These are phyloP conservation scores for Spheniscus mendiculus DNA, from an alignment of 2,113 vertebrate species.

Conservation along the genomic window DNA sequence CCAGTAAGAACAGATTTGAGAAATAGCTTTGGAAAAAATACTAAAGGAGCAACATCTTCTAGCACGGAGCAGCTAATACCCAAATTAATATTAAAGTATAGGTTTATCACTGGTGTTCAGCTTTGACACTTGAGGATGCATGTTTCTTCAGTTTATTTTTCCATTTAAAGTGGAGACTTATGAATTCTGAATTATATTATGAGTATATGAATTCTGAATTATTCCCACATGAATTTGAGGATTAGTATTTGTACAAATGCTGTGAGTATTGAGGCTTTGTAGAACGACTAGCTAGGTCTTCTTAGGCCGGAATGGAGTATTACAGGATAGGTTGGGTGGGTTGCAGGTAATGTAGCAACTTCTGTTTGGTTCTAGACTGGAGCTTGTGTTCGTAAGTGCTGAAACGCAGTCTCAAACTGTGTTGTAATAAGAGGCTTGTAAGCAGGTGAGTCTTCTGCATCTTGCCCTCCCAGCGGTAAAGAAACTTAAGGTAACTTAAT, in stretches of 20 bases:
- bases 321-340: neutral
- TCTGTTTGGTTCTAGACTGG: neutral
- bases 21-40: neutral
- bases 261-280: neutral
- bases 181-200: neutral
- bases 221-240: neutral
- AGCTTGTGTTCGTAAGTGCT: neutral
- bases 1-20: neutral
- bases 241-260: neutral
- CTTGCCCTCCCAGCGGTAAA: neutral
- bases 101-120: neutral
- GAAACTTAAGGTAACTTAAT: neutral
- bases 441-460: neutral
- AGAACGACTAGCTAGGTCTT: neutral
- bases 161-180: neutral
- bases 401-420: neutral
- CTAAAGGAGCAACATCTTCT: neutral
- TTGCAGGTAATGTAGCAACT: neutral
- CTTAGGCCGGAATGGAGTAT: neutral
- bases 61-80: neutral
- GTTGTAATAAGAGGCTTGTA: neutral
- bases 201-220: neutral
- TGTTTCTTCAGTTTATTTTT: neutral
- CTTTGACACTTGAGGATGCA: neutral
- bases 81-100: neutral